Evolutionary conservation across 2,113 vertebrate genomes (phyloP), one percentile per base, ranked within the genome.

Genomic region (Podocnemis expansa): DNA sequence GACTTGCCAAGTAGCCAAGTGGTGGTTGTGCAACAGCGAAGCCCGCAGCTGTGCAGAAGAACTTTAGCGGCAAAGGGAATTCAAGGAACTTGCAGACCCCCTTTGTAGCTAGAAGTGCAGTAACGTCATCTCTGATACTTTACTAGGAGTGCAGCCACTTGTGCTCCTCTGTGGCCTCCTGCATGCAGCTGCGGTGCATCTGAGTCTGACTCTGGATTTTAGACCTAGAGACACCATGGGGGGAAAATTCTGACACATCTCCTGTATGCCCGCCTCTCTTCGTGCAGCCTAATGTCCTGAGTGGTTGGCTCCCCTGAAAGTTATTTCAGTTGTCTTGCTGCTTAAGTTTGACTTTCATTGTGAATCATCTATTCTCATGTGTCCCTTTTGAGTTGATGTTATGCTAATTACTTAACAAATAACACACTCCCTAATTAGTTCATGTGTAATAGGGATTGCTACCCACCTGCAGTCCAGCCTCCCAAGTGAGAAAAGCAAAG

Each of bases 391-490:
- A 90, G 60, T 96, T 96, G 91, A 87, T 90, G 80, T 93, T 94
- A 84, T 89, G 88, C 84, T 96, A 95, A 96, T 94, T 55, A 52
- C 10, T 82, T 95, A 93, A 93, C 81, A 93, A 91, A 91, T 95
- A 95, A 92, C 89, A 75, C 91, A 78, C 78, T 85, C 93, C 54
- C 55, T 95, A 89, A 93, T 96, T 94, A 94, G 88, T 82, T 80
- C 38, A 10, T 90, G 29, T 80, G 85, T 87, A 89, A 85, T 79
- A 92, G 78, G 67, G 43, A 75, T 27, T 47, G 34, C 58, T 89
- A 47, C 79, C 80, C 47, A 89, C 84, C 58, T 87, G 75, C 73
- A 60, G 70, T 76, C 78, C 90, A 88, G 49, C 13, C 43, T 70
- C 60, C 54, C 41, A 78, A 87, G 78, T 85, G 82, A 80, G 70